Conservation (phyloP, 1,140 invertebrate genomes). For the Cydia pomonella region DNA sequence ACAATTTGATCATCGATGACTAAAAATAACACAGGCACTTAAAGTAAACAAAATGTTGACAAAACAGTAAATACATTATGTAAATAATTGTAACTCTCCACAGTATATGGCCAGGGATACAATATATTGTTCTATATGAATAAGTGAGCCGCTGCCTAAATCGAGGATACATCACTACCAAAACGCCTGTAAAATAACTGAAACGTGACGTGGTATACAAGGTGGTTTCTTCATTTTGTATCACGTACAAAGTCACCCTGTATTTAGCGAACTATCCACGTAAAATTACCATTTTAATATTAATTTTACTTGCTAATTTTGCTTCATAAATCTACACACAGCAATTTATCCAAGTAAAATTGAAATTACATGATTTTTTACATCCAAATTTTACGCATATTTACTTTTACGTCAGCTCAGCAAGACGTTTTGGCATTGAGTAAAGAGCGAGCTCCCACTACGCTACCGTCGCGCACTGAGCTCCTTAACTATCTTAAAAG, state of each 20-base stretch:
- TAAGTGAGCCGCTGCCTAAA: constrained; percentile 27
- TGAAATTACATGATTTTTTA: constrained; percentile 17
- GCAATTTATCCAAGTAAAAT: constrained; percentile 15
- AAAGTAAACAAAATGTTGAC: constrained; percentile 45
- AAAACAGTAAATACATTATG: constrained; percentile 54
- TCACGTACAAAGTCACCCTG: constrained; percentile 39
- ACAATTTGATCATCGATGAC: constrained; percentile 23
- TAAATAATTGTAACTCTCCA: constrained; percentile 49
- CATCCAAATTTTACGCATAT: neutral
- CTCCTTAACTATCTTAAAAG: constrained; percentile 67
- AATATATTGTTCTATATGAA: constrained; percentile 40
- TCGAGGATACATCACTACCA: constrained; percentile 37
- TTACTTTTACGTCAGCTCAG: neutral
- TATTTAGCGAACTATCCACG: constrained; percentile 6
- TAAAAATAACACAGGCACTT: constrained; percentile 33
- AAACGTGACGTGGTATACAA: neutral
- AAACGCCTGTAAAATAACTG: constrained; percentile 35
- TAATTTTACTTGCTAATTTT: constrained; percentile 10
- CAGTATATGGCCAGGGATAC: constrained; percentile 53
- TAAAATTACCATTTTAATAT: constrained; percentile 17
- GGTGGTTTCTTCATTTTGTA: constrained; percentile 43
- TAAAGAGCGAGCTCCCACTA: constrained; percentile 55
- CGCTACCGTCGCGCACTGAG: constrained; percentile 65
- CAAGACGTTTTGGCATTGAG: constrained; percentile 12
- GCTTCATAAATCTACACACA: constrained; percentile 10